Base-by-base conservation (phyloP, 2,113 vertebrate genomes). In the Lichenostomus cassidix region DNA sequence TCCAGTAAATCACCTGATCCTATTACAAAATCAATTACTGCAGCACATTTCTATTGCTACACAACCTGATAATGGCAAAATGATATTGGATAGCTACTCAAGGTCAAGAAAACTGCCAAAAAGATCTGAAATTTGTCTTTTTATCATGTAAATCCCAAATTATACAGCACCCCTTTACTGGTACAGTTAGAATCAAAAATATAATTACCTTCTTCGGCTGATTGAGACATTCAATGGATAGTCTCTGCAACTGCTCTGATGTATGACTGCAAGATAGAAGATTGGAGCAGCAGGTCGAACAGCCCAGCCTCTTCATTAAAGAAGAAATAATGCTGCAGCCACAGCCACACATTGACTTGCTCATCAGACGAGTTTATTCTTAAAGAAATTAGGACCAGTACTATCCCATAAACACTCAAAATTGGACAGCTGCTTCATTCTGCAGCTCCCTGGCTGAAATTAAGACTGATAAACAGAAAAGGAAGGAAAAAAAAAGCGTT, bases 261-360 rank as follows among this genome's bases (percentile, higher is more conserved):
- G 98, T 99, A 96, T 98, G 98, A 96, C 98, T 99, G 98, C 98
- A 99, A 98, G 99, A 98, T 5, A 99, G 98, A 96, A 99, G 98
- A 98, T 99, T 98, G 92, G 98, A 99, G 98, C 99, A 99, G 98
- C 99, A 99, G 93, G 98, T 98, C 81, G 98, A 98, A 98, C 99
- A 98, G 97, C 99, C 98, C 98, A 99, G 98, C 98, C 99, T 99
- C 99, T 99, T 99, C 99, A 99, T 99, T 98, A 99, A 98, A 97
- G 98, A 99, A 97, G 99, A 99, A 98, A 99, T 98, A 98, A 99
- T 95, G 98, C 98, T 99, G 98, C 99, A 99, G 97, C 98, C 98
- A 98, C 99, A 99, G 98, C 99, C 99, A 97, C 99, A 99, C 99
- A 99, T 99, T 98, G 98, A 99, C 98, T 98, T 98, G 98, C 97